Evolutionary conservation across 1,140 invertebrate genomes (phyloP), one percentile per base, ranked within the genome.

Genomic region (Sycobia sp.): DNA sequence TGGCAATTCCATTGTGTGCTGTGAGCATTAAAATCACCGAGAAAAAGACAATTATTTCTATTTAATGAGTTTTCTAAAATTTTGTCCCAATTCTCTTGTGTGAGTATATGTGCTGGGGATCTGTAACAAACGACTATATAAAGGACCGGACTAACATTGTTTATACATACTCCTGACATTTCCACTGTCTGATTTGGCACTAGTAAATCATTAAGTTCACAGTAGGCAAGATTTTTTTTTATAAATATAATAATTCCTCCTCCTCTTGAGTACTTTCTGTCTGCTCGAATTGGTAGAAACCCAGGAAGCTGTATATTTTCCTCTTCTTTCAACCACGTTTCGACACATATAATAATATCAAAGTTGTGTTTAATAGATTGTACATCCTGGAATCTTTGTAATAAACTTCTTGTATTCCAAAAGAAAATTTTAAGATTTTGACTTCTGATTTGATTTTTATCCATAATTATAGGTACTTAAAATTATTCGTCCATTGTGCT

Each of bases 1-100:
- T 29, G 22, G 46, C 59, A 53, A 43, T 61, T 51, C 59, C 47
- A 61, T n/a, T 5, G 13, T 13, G 14, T 16, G 5, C 44, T 36
- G 16, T 61, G 59, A 20, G 36, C 29, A 32, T 51, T 51, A 18
- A 61, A 53, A 43, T 53, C 38, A 23, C 47, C 50, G 4, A 49
- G 11, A 22, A 54, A 16, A n/a, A 62, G 16, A 7, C 14, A 23
- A n/a, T 49, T 47, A 11, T 23, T 36, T 14, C 10, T 38, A 5
- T 47, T 47, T 22, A 25, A 16, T 14, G 29, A 4, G 32, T 60
- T 46, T 39, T 32, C 7, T 32, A 53, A 7, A 4, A 44, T 46
- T 62, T n/a, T 39, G 11, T 57, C 13, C 55, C 55, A 57, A 1
- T 34, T 10, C 4, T 13, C 4, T 20, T 57, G 39, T 3, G 39